These are phyloP conservation scores for Vipera latastei DNA, from an alignment of 2,797 vertebrate species.

Conservation along the genomic window DNA sequence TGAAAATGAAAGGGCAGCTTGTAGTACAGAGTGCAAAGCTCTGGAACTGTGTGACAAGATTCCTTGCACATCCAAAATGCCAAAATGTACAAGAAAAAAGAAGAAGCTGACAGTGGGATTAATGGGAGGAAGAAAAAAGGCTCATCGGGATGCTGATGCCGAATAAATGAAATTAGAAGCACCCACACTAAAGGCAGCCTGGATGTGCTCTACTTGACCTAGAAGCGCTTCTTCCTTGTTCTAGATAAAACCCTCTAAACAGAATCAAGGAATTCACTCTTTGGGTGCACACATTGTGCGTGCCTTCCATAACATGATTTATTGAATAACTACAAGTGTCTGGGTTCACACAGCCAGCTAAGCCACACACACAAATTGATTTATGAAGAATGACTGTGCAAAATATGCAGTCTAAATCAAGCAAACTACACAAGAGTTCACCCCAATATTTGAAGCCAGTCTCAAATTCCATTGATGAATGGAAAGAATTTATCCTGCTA, in stretches of 20 bases:
- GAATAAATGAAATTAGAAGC: background rate
- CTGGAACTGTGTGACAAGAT: background rate
- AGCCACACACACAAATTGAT: background rate
- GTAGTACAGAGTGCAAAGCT: background rate
- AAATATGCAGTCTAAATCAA: background rate
- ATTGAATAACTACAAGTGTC: background rate
- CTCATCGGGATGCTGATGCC: background rate
- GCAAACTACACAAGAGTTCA: background rate
- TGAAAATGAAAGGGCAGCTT: rapidly evolving
- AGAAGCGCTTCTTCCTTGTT: background rate
- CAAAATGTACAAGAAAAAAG: background rate
- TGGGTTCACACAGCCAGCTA: background rate
- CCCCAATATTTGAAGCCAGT: background rate
- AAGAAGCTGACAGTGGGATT: background rate
- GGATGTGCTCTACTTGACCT: background rate
- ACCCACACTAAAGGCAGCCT: background rate
- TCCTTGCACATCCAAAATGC: background rate
- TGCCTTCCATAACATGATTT: background rate
- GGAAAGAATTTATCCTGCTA: background rate
- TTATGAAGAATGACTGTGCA: background rate
- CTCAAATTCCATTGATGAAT: background rate
- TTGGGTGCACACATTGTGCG: background rate
- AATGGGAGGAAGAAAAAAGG: background rate
- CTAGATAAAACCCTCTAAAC: background rate
- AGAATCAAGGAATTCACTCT: background rate